Evolutionary conservation across 2,113 vertebrate genomes (phyloP).

Genomic region (Plecturocebus donacophilus): DNA sequence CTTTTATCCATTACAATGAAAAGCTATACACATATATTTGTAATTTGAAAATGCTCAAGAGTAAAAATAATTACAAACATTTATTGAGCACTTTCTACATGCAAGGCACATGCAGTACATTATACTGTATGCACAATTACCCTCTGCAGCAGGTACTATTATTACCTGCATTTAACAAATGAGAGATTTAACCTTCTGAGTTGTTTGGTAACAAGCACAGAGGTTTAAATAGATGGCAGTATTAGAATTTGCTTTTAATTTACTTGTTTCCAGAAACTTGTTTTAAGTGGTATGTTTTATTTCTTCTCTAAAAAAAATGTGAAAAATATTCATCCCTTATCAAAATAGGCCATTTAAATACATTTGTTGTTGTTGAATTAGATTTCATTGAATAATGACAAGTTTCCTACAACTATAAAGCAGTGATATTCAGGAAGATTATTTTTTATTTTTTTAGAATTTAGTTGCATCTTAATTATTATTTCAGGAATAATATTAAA

Average conservation of each 20-base stretch:
- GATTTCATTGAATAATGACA: background rate
- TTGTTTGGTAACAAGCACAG: background rate
- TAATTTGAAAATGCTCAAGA: background rate
- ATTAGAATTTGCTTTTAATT: background rate
- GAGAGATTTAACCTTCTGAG: background rate
- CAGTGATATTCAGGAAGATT: background rate
- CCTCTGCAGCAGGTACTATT: background rate
- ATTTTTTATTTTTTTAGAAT: background rate
- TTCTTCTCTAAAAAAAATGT: background rate
- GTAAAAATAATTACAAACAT: background rate
- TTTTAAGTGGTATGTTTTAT: background rate
- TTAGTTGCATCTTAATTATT: constrained; percentile 3
- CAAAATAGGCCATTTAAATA: background rate
- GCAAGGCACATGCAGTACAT: background rate
- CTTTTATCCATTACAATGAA: background rate
- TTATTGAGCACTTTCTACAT: background rate
- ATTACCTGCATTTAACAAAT: background rate
- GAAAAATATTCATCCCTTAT: background rate
- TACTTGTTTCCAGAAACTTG: background rate
- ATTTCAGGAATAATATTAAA: background rate
- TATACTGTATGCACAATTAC: background rate
- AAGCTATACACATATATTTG: background rate
- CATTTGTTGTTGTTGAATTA: background rate
- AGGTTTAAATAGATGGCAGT: background rate
- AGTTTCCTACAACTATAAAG: constrained; percentile 4